Conservation (phyloP, 2,888 invertebrate species). For the Drosophila nr. fundita region DNA sequence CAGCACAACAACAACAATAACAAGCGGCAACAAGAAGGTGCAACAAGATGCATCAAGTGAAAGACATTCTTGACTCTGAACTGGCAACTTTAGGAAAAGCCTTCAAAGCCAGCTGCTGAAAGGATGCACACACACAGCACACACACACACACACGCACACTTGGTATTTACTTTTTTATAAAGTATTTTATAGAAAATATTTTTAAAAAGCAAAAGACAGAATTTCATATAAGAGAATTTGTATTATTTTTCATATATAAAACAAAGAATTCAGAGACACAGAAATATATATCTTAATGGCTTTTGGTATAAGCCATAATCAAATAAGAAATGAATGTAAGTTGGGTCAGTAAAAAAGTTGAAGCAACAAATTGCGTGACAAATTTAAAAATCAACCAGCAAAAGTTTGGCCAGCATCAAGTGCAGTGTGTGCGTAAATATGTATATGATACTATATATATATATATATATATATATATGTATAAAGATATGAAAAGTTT, state of each 20-base stretch:
- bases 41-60: slow-evolving; percentile 24
- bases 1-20: slow-evolving; percentile 15
- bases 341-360: not conserved
- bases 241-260: not conserved
- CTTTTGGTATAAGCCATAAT: not conserved
- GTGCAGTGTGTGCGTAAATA: slow-evolving; percentile 25
- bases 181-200: not conserved
- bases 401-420: slow-evolving; percentile 25
- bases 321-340: not conserved
- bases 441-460: not conserved
- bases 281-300: not conserved
- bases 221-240: not conserved
- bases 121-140: slow-evolving; percentile 3
- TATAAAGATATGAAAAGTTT: slow-evolving; percentile 47
- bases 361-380: not conserved
- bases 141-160: not conserved
- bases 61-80: slow-evolving; percentile 37
- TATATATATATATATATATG: not conserved
- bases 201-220: not conserved
- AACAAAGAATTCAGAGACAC: not conserved
- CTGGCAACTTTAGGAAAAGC: slow-evolving; percentile 16
- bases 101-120: slow-evolving; percentile 5
- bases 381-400: not conserved
- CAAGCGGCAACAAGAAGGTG: slow-evolving; percentile 5
- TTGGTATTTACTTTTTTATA: not conserved